Conservation (phyloP, 2,797 vertebrate species). For the Pipistrellus nathusii region DNA sequence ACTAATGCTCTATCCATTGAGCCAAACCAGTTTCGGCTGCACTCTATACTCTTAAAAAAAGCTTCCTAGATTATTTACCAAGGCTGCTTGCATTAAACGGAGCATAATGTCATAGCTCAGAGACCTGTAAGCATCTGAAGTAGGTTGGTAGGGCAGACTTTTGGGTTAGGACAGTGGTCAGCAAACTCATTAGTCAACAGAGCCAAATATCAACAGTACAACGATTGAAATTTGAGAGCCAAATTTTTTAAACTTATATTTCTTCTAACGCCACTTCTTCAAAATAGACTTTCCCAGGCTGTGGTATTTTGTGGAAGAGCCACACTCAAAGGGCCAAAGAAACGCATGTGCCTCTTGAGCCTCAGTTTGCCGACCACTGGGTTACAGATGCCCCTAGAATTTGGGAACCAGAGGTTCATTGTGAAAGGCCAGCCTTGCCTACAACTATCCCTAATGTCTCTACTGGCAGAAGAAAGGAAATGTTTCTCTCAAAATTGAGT, state of each 20-base stretch:
- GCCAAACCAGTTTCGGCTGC: too few species aligned
- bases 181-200: too few species aligned
- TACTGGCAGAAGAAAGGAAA: not conserved
- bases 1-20: too few species aligned
- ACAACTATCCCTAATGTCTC: not conserved
- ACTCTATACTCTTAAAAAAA: conserved; percentile 30
- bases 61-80: conserved; percentile 55
- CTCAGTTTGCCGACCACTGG: too few species aligned
- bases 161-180: not conserved
- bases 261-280: too few species aligned
- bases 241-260: too few species aligned
- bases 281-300: too few species aligned
- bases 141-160: not conserved
- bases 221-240: too few species aligned
- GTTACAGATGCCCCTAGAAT: not conserved
- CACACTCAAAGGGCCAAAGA: too few species aligned
- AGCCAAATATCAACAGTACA: too few species aligned
- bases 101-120: conserved; percentile 35
- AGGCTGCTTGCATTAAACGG: conserved; percentile 29
- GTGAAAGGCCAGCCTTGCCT: conserved; percentile 18
- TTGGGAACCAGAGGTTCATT: not conserved
- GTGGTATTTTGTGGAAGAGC: too few species aligned
- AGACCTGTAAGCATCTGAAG: conserved; percentile 9
- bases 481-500: conserved; percentile 26
- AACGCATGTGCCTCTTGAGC: too few species aligned